Evolutionary conservation across 2,888 invertebrate genomes (phyloP).

Genomic region (Gastrophysa polygoni): DNA sequence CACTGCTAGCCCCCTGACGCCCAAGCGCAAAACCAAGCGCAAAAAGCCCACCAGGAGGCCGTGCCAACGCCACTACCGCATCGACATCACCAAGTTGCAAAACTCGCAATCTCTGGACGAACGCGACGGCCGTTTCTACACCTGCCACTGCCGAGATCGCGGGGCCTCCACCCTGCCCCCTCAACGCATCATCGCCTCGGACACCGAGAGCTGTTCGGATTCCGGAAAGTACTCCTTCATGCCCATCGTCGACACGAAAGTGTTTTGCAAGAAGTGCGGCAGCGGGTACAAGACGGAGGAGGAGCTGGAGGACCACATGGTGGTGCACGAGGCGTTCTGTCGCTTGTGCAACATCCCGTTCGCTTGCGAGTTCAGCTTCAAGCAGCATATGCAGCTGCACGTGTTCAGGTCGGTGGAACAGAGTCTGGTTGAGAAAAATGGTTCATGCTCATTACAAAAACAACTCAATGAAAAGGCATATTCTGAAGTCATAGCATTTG

Average conservation of each 20-base stretch:
- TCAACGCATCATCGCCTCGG: constrained; percentile 39
- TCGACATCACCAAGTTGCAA: constrained; percentile 37
- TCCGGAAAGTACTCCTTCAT: constrained; percentile 35
- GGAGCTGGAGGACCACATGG: constrained; percentile 43
- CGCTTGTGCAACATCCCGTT: constrained; percentile 43
- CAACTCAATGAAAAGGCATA: no score
- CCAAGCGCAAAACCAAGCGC: constrained; percentile 22
- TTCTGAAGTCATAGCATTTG: no score
- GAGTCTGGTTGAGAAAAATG: no score
- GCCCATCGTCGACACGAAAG: constrained; percentile 33
- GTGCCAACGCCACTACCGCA: constrained; percentile 32
- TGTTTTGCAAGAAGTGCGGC: constrained; percentile 45
- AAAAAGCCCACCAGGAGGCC: constrained; percentile 26
- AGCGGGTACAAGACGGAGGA: constrained; percentile 42
- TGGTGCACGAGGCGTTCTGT: constrained; percentile 44
- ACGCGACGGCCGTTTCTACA: constrained; percentile 42
- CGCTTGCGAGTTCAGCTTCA: constrained; percentile 34
- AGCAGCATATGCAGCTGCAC: constrained; percentile 44
- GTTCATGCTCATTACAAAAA: no score
- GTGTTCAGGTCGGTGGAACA: not conserved
- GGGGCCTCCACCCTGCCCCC: no score
- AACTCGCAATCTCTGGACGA: constrained; percentile 37
- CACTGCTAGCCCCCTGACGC: constrained; percentile 2
- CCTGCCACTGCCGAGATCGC: constrained; percentile 40
- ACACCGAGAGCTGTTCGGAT: constrained; percentile 46